These are phyloP conservation scores for Nomada fucata DNA, from an alignment of 2,888 invertebrate genomes.

Conservation along the genomic window DNA sequence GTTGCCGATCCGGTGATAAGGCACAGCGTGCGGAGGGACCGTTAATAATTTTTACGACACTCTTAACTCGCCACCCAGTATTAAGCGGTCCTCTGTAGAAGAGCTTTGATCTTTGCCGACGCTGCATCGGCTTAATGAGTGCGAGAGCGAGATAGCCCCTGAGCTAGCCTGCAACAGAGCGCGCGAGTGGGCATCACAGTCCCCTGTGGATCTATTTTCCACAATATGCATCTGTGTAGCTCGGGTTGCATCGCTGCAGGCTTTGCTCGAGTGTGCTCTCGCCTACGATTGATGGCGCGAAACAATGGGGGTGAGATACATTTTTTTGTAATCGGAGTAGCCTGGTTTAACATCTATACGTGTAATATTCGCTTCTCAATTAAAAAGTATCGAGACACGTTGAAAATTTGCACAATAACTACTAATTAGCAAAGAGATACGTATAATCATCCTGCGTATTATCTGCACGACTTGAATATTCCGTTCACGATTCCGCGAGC, in stretches of 20 bases:
- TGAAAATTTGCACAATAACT: neutral
- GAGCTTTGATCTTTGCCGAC: constrained; percentile 82
- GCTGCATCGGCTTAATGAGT: constrained; percentile 79
- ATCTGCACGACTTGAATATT: neutral
- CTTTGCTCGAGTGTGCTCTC: neutral
- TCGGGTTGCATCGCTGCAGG: constrained; percentile 58
- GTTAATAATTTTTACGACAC: constrained; percentile 82
- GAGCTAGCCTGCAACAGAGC: constrained; percentile 48
- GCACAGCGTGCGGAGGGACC: constrained; percentile 75
- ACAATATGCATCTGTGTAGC: constrained; percentile 43
- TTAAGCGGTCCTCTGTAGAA: constrained; percentile 80
- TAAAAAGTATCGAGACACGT: neutral
- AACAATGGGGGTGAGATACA: neutral
- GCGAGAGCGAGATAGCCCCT: constrained; percentile 69
- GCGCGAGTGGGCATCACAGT: constrained; percentile 4
- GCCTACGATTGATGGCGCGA: neutral
- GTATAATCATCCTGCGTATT: neutral
- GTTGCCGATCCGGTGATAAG: constrained; percentile 77
- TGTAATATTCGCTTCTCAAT: neutral
- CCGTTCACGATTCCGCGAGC: neutral
- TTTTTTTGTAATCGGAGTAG: no score
- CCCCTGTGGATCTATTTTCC: constrained; percentile 58
- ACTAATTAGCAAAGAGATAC: constrained; percentile 15
- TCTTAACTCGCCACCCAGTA: constrained; percentile 83
- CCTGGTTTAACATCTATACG: neutral